Evolutionary conservation across 1,140 invertebrate genomes (phyloP), one percentile per base, ranked within the genome.

Genomic region (Papilio xuthus): DNA sequence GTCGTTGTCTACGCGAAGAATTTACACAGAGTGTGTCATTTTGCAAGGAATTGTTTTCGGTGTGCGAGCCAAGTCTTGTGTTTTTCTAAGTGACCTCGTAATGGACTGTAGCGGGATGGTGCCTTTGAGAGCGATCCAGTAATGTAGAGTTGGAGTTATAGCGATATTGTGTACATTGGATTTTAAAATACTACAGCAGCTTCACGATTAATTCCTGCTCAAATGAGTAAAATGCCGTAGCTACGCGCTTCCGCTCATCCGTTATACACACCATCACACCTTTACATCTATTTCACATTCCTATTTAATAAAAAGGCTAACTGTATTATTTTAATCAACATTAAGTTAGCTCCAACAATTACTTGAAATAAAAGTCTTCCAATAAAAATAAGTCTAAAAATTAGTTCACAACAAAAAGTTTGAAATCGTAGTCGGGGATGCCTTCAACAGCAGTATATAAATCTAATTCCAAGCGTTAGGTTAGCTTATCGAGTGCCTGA

Each of bases 41-140:
- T 76, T 23, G 28, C 74, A 41, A 63, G 74, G 72, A 75, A 53
- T 76, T 76, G 74, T 76, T 76, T 76, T 76, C 32, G 74, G 56
- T 76, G 56, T 53, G 50, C 44, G 73, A 42, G 74, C 74, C 74
- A 76, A 76, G 74, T 76, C 74, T 60, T 63, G 50, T 47, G 74
- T 76, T 42, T 76, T 76, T 76, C 53, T 76, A 76, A 76, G 74
- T 76, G 74, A 76, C 74, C 74, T n/a, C 74, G 28, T 76, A 76
- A 76, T 76, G 74, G 53, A 67, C 60, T 67, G 3, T 12, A 28
- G 60, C 26, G 56, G 56, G 56, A 72, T 73, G 44, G 41, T 73
- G 71, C 41, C 71, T 47, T 73, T 71, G 32, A 37, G 32, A n/a
- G 71, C 1, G 42, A 47, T 28, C 20, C 44, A 12, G 13, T 73